These are phyloP conservation scores for Acanthaster planci DNA, from an alignment of 35 echinoderm and acorn worm genomes.

Conservation along the genomic window DNA sequence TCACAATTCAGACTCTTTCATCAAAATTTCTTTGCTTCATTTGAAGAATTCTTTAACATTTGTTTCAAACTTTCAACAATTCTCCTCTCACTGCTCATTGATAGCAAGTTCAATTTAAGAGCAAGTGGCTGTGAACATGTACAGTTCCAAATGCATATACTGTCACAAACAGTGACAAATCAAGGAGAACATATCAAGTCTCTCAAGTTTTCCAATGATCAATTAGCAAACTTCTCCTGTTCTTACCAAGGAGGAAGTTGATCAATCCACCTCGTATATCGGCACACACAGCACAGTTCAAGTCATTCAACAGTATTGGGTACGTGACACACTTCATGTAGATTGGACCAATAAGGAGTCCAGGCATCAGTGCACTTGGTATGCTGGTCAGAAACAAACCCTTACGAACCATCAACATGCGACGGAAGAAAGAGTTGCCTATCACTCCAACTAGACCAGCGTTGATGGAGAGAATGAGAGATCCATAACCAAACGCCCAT, in stretches of 20 bases:
- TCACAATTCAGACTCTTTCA: too few relatives aligned
- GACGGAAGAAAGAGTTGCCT: conserved; percentile 74
- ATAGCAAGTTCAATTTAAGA: too few relatives aligned
- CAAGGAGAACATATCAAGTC: too few relatives aligned
- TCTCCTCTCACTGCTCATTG: too few relatives aligned
- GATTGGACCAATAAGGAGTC: conserved; percentile 40
- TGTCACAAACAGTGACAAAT: too few relatives aligned
- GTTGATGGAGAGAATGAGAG: conserved; percentile 53
- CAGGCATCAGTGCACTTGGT: conserved; percentile 62
- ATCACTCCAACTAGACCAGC: conserved; percentile 68
- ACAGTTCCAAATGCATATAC: too few relatives aligned
- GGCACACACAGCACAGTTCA: conserved; percentile 74
- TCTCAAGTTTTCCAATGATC: too few relatives aligned
- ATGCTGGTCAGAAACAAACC: conserved; percentile 60
- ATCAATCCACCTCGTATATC: conserved; percentile 64
- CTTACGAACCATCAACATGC: conserved; percentile 75
- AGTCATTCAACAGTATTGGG: conserved; percentile 48
- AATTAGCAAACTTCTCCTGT: too few relatives aligned
- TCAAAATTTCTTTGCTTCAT: too few relatives aligned
- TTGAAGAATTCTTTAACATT: too few relatives aligned
- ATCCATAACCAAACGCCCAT: conserved; percentile 66
- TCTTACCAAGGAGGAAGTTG: conserved; percentile 72
- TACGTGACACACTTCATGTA: conserved; percentile 46
- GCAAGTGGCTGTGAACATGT: too few relatives aligned
- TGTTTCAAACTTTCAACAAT: too few relatives aligned